These are phyloP conservation scores for Trissolcus brochymenae DNA, from an alignment of 2,888 invertebrate genomes.

Conservation along the genomic window DNA sequence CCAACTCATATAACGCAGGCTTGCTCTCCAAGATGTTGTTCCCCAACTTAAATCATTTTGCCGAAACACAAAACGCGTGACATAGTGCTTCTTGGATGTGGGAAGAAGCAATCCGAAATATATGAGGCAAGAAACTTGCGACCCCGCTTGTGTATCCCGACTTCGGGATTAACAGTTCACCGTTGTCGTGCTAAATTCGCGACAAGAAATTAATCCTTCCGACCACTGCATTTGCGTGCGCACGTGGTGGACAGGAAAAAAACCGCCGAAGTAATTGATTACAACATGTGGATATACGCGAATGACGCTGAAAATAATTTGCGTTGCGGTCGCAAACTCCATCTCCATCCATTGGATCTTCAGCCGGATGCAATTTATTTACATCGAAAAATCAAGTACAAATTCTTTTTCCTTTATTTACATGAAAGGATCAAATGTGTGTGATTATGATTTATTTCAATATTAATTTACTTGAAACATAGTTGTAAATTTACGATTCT, in stretches of 20 bases:
- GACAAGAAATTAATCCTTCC: conserved; percentile 49
- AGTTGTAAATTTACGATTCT: too few species aligned
- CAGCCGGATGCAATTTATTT: too few species aligned
- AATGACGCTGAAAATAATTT: conserved; percentile 10
- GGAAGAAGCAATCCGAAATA: conserved; percentile 56
- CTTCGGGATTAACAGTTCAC: conserved; percentile 54
- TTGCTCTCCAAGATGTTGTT: conserved; percentile 43
- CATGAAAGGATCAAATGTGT: too few species aligned
- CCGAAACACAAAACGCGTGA: conserved; percentile 50
- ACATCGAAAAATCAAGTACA: too few species aligned
- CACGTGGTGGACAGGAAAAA: conserved; percentile 17
- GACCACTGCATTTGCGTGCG: conserved; percentile 36
- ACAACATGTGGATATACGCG: conserved; percentile 35
- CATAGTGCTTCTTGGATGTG: conserved; percentile 45
- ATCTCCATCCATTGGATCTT: not conserved
- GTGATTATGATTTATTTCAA: too few species aligned
- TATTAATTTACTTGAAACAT: too few species aligned
- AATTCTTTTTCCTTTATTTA: too few species aligned
- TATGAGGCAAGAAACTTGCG: conserved; percentile 48
- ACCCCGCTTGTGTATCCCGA: conserved; percentile 32
- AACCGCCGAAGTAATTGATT: conserved; percentile 48
- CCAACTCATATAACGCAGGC: conserved; percentile 24
- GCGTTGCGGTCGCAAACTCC: not conserved
- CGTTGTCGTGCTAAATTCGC: conserved; percentile 38
- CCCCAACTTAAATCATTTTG: conserved; percentile 50